A percentile compares a stretch with the other conserved stretches of the same genome.
Evolutionary conservation across 2,797 vertebrate species (phyloP).

Genomic region (Cichlasoma orientale): DNA sequence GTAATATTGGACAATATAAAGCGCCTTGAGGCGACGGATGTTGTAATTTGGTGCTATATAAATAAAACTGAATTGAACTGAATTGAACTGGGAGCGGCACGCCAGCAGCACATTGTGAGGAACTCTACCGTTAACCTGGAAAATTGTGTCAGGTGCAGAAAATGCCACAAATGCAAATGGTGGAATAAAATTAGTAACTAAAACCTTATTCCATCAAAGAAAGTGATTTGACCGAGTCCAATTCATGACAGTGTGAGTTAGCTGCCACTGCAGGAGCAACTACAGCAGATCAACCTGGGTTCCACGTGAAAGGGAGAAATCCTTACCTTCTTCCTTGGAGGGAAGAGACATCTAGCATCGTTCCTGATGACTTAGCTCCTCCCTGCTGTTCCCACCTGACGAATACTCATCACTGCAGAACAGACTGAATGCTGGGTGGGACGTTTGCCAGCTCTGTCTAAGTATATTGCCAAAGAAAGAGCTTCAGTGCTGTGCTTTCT

Average conservation of each 20-base stretch:
- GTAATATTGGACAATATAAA: too few relatives aligned
- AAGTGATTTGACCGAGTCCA: background rate
- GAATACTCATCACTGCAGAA: slow-evolving; percentile 39
- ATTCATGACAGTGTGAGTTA: background rate
- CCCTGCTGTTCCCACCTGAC: slow-evolving; percentile 41
- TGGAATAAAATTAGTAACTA: background rate
- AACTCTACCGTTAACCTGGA: background rate
- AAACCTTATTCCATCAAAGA: background rate
- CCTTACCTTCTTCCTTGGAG: slow-evolving; percentile 29
- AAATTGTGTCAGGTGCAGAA: background rate
- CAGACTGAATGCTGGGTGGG: slow-evolving; percentile 46
- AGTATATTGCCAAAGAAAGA: slow-evolving; percentile 26
- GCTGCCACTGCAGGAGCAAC: background rate
- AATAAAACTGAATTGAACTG: background rate
- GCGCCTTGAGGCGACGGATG: too few relatives aligned
- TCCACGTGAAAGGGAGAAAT: background rate
- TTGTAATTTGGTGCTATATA: too few relatives aligned
- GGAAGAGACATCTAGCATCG: slow-evolving; percentile 13
- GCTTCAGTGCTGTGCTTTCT: slow-evolving; percentile 17
- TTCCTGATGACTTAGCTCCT: slow-evolving; percentile 32
- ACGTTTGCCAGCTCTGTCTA: slow-evolving; percentile 31
- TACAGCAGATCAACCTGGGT: background rate
- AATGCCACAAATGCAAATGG: background rate
- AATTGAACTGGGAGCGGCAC: background rate
- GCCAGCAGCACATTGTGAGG: background rate